phyloP scores from a whole-genome alignment of 2,888 invertebrate species.

The Craniophora ligustri region DNA sequence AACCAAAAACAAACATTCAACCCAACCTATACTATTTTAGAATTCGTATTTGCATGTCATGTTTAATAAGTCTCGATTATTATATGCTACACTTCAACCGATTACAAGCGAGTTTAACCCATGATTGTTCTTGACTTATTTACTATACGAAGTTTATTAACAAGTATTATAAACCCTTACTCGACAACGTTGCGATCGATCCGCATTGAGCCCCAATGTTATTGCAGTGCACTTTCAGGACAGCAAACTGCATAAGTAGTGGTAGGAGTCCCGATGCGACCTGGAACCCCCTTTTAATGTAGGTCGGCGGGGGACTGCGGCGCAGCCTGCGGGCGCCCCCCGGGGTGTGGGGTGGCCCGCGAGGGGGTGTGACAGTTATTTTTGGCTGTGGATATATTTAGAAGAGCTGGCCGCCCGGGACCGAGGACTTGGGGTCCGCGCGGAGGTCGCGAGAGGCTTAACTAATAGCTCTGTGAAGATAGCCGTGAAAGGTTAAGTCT shows the following conservation, averaged over 20 bases:
- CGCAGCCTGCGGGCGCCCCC: conserved; percentile 38
- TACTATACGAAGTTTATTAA: too few species aligned
- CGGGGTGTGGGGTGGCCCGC: conserved; percentile 27
- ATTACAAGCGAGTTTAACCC: too few species aligned
- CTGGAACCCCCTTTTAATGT: conserved; percentile 53
- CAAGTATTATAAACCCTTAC: too few species aligned
- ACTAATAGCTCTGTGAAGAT: conserved; percentile 33
- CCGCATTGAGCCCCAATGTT: not conserved
- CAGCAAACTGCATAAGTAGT: conserved; percentile 37
- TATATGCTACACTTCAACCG: too few species aligned
- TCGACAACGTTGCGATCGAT: too few species aligned
- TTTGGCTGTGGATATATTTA: conserved; percentile 78
- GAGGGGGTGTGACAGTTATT: conserved; percentile 63
- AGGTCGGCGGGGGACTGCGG: conserved; percentile 60
- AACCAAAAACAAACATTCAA: too few species aligned
- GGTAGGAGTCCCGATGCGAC: conserved; percentile 36
- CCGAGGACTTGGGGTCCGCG: conserved; percentile 59
- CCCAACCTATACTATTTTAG: too few species aligned
- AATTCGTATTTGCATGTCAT: too few species aligned
- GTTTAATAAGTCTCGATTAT: too few species aligned
- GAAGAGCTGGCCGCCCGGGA: conserved; percentile 70
- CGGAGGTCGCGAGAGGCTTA: conserved; percentile 46
- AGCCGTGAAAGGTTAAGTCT: conserved; percentile 35
- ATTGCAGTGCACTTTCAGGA: conserved; percentile 31
- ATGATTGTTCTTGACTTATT: too few species aligned